Evolutionary conservation across 2,113 vertebrate species (phyloP).

Genomic region (Silurus glanis): DNA sequence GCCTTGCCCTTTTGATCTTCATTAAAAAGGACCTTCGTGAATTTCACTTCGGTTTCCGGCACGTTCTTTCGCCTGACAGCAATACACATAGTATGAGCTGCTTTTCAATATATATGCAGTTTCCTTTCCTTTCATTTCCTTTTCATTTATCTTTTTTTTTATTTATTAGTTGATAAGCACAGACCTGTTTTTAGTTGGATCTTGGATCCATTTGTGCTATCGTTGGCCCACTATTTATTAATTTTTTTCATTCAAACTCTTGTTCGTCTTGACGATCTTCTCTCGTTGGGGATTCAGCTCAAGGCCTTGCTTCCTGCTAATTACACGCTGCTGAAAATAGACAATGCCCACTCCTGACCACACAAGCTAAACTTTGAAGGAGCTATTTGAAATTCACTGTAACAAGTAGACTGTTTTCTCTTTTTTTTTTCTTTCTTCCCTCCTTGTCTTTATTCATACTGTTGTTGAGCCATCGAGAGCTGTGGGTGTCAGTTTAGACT

Average conservation of each 20-base stretch:
- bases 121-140: constrained; percentile 25
- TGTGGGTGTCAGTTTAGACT: constrained; percentile 32
- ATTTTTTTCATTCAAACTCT: constrained; percentile 1
- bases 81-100: constrained; percentile 40
- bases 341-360: constrained; percentile 64
- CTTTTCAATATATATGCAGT: constrained; percentile 11
- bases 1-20: no score
- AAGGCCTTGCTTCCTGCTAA: constrained; percentile 67
- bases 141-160: neutral
- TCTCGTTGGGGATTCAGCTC: constrained; percentile 53
- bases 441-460: constrained; percentile 19
- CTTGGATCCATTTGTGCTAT: neutral
- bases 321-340: constrained; percentile 73
- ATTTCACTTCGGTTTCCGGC: no score
- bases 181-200: neutral
- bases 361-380: constrained; percentile 65
- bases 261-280: constrained; percentile 40
- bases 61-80: no score
- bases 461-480: constrained; percentile 1
- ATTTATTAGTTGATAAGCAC: constrained; percentile 16
- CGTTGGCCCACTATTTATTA: neutral
- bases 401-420: constrained; percentile 59
- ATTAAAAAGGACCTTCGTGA: no score
- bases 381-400: constrained; percentile 25
- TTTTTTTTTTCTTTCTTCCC: constrained; percentile 37